phyloP scores from a whole-genome alignment of 2,888 invertebrate species.

The Geotrupes spiniger region DNA sequence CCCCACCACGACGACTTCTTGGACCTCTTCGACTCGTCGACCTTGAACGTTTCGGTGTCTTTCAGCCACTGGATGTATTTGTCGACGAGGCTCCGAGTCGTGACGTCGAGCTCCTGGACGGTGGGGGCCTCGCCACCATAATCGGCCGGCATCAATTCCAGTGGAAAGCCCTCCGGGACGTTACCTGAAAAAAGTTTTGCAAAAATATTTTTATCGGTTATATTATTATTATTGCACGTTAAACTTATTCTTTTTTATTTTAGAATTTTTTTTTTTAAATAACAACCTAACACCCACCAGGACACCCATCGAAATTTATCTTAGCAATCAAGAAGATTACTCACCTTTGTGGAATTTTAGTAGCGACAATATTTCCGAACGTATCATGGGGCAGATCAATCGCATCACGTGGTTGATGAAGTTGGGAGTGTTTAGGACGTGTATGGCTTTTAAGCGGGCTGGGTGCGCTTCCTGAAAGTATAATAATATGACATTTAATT shows the following conservation, averaged over 20 bases:
- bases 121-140: constrained; percentile 60
- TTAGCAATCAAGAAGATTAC: not conserved
- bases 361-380: constrained; percentile 60
- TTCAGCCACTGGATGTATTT: constrained; percentile 63
- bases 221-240: too few species aligned
- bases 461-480: constrained; percentile 63
- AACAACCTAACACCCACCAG: too few species aligned
- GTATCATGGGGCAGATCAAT: constrained; percentile 62
- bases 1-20: constrained; percentile 48
- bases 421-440: constrained; percentile 64
- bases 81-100: constrained; percentile 56
- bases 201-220: not conserved
- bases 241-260: too few species aligned
- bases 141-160: constrained; percentile 53
- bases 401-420: constrained; percentile 69
- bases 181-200: constrained; percentile 32
- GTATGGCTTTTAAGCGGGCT: constrained; percentile 62
- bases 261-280: constrained; percentile 3
- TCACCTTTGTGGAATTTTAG: constrained; percentile 56
- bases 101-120: constrained; percentile 57
- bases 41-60: constrained; percentile 58
- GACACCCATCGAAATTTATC: too few species aligned
- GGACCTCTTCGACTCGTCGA: constrained; percentile 47
- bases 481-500: constrained; percentile 9
- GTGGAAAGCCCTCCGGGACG: constrained; percentile 44